Percentiles rank a stretch among this genome's conserved stretches.
Conservation (phyloP, 2,888 invertebrate genomes). For the Apotomis turbidana region DNA sequence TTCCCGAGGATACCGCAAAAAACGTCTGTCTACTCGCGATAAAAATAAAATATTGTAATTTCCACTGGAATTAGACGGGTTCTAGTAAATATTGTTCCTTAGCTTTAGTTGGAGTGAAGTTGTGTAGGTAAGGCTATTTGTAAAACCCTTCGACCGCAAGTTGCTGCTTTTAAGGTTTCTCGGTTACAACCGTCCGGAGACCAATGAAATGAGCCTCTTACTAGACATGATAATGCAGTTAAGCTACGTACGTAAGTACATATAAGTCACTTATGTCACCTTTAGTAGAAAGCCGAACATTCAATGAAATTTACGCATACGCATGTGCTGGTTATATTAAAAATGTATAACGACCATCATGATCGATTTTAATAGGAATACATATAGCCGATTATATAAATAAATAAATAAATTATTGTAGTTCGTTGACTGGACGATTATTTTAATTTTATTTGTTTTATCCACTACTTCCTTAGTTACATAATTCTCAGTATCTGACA, state of each 20-base stretch:
- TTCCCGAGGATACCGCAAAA: conserved; percentile 3
- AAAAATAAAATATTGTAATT: conserved; percentile 2
- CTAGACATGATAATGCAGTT: conserved; percentile 5
- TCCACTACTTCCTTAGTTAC: neutral
- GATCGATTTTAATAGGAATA: too few relatives aligned
- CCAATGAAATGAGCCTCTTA: conserved; percentile 27
- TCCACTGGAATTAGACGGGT: neutral
- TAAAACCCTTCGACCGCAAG: conserved; percentile 32
- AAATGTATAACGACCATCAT: too few relatives aligned
- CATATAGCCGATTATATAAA: too few relatives aligned
- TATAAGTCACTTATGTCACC: neutral
- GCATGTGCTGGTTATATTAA: too few relatives aligned
- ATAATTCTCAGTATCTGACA: too few relatives aligned
- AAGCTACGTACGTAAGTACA: conserved; percentile 1
- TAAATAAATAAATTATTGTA: too few relatives aligned
- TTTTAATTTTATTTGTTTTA: neutral
- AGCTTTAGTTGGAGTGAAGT: conserved; percentile 4
- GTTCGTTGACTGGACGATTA: too few relatives aligned
- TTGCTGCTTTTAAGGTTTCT: conserved; percentile 35
- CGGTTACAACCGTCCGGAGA: conserved; percentile 23
- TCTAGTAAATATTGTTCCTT: neutral
- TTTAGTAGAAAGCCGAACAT: neutral
- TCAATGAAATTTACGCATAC: neutral
- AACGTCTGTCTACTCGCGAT: neutral
- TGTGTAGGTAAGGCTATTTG: conserved; percentile 20